A percentile compares a stretch with the other conserved stretches of the same genome.
Conservation (phyloP, 2,797 vertebrate genomes). For the Rhinophrynus dorsalis region DNA sequence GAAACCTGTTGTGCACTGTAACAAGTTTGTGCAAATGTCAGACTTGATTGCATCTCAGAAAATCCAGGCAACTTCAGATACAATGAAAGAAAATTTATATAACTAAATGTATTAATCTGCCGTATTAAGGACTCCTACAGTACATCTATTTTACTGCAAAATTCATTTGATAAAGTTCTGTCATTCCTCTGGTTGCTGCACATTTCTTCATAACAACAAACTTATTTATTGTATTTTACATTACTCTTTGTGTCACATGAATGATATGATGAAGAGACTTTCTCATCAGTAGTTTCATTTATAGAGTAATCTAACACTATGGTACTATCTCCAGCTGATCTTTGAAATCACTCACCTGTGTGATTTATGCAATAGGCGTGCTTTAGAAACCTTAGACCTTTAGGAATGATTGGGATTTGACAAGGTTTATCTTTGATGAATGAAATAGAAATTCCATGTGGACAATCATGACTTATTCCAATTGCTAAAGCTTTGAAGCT, state of each 20-base stretch:
- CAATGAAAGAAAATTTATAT: too few relatives aligned
- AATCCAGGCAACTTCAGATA: too few relatives aligned
- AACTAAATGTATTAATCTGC: too few relatives aligned
- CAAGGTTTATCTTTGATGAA: slow-evolving; percentile 48
- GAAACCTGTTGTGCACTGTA: too few relatives aligned
- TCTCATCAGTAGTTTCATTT: slow-evolving; percentile 7
- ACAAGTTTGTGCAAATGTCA: too few relatives aligned
- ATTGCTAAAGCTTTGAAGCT: slow-evolving; percentile 41
- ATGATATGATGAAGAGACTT: background rate
- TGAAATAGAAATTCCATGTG: slow-evolving; percentile 35
- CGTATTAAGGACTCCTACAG: too few relatives aligned
- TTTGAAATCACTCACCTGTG: slow-evolving; percentile 25
- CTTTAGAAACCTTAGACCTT: slow-evolving; percentile 16
- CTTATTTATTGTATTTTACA: slow-evolving; percentile 17
- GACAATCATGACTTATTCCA: slow-evolving; percentile 45
- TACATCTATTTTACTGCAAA: too few relatives aligned
- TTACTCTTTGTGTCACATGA: background rate
- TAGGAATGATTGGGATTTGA: slow-evolving; percentile 40
- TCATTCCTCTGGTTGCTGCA: too few relatives aligned
- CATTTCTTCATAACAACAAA: background rate
- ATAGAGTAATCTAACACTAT: slow-evolving; percentile 1
- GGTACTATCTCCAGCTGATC: slow-evolving; percentile 5
- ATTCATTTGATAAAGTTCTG: too few relatives aligned
- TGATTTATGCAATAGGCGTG: slow-evolving; percentile 6
- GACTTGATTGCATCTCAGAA: too few relatives aligned